Base-by-base conservation (phyloP, 2,888 invertebrate species). In the Philereme transversata region DNA sequence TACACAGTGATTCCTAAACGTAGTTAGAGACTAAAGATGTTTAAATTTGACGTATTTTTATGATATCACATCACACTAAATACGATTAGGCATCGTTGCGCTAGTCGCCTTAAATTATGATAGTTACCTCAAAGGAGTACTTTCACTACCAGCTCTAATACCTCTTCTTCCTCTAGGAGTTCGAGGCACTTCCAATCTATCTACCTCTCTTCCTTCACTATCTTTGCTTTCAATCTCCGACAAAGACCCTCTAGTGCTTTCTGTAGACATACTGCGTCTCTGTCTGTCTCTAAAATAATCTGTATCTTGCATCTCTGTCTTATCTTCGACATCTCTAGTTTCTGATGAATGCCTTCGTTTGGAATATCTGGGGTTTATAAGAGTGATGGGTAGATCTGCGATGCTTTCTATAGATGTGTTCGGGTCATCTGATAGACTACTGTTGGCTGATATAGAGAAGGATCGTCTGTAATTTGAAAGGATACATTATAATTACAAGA, bases 331-430 rank as follows among this genome's bases (percentile, higher is more conserved):
- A 4, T 53, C 7, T 51, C 36, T 52, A n/a, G 56, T 36, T 33
- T 53, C 35, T 45, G 50, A 22, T 5, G 62, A 45, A 51, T 58
- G 38, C 57, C 51, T 45, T 4, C 51, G 50, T 40, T 54, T 61
- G 0, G 82, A 77, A 61, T 88, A 89, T 0, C 84, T 80, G 0
- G 89, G 87, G 73, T 90, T 91, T 56, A 91, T 81, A 0, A 91
- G 77, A 0, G 90, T 90, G 4, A 90, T 67, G 0, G 92, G 88
- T 4, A 91, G 87, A 62, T 92, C 92, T 0, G 91, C 92, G 49
- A 92, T 90, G 66, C 91, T 91, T 50, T 92, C 92, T 59, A 91
- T 77, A 0, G 91, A 89, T 0, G 85, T 83, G 73, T 87, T 90
- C 0, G 88, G 89, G 43, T 92, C 91, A 5, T 90, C 91, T 0